Conservation (phyloP, 2,797 vertebrate genomes). For the Monodelphis domestica region DNA sequence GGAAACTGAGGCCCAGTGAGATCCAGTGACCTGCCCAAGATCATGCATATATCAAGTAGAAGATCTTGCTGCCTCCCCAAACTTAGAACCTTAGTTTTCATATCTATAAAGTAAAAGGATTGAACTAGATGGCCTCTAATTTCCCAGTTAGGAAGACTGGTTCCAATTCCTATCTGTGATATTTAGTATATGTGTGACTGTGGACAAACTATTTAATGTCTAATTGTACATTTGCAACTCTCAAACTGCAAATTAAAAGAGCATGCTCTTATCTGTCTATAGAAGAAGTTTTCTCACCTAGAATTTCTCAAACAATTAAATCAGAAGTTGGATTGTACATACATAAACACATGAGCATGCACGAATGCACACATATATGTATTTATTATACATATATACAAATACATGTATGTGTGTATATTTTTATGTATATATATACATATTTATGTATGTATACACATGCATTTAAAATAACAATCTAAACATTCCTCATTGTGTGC, state of each 20-base stretch:
- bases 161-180: background rate
- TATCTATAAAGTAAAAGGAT: background rate
- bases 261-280: background rate
- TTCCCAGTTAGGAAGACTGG: background rate
- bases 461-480: background rate
- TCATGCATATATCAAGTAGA: background rate
- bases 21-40: background rate
- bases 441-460: background rate
- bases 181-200: background rate
- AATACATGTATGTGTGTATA: no score
- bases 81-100: background rate
- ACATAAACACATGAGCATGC: no score
- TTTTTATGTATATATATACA: background rate
- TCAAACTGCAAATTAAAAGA: background rate
- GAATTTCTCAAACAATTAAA: background rate
- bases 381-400: background rate
- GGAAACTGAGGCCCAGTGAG: background rate
- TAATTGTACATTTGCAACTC: background rate
- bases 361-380: background rate
- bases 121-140: background rate
- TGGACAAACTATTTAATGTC: background rate
- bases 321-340: background rate
- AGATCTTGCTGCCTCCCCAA: background rate
- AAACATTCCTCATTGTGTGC: background rate
- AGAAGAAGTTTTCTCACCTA: background rate